A percentile compares a stretch with the other conserved stretches of the same genome.
phyloP scores from a whole-genome alignment of 2,888 invertebrate genomes.

The Coenonympha arcania region DNA sequence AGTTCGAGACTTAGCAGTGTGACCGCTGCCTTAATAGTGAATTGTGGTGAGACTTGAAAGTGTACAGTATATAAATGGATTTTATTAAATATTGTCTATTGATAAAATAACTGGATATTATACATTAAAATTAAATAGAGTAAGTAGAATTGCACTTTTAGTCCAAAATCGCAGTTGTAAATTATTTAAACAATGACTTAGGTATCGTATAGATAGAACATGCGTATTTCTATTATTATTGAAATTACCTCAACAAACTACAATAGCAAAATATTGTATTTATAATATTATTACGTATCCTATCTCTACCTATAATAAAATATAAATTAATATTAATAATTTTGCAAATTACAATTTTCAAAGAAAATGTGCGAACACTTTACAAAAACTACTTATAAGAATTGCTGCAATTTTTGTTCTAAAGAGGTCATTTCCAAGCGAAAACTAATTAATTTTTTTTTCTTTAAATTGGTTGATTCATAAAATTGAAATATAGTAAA shows the following conservation, averaged over 20 bases:
- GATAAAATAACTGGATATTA: conserved; percentile 54
- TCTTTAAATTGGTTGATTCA: neutral
- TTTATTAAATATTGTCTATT: conserved; percentile 62
- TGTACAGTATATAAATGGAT: conserved; percentile 71
- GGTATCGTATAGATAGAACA: conserved; percentile 21
- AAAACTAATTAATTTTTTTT: no score
- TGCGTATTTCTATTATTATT: conserved; percentile 15
- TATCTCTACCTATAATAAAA: neutral
- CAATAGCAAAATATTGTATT: conserved; percentile 11
- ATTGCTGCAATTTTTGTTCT: no score
- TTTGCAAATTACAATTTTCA: neutral
- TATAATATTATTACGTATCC: conserved; percentile 9
- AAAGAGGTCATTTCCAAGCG: no score
- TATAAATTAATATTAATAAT: conserved; percentile 1
- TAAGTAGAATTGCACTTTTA: conserved; percentile 68
- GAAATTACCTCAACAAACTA: conserved; percentile 22
- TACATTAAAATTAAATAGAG: conserved; percentile 52
- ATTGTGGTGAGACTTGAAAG: conserved; percentile 63
- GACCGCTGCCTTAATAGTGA: conserved; percentile 40
- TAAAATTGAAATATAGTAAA: neutral
- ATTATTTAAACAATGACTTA: conserved; percentile 45
- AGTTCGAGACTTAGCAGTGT: conserved; percentile 43
- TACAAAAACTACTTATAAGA: no score
- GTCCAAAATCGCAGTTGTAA: conserved; percentile 64
- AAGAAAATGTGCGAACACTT: no score